Base-by-base conservation (phyloP, 2,888 invertebrate genomes). In the Thymelicus sylvestris region DNA sequence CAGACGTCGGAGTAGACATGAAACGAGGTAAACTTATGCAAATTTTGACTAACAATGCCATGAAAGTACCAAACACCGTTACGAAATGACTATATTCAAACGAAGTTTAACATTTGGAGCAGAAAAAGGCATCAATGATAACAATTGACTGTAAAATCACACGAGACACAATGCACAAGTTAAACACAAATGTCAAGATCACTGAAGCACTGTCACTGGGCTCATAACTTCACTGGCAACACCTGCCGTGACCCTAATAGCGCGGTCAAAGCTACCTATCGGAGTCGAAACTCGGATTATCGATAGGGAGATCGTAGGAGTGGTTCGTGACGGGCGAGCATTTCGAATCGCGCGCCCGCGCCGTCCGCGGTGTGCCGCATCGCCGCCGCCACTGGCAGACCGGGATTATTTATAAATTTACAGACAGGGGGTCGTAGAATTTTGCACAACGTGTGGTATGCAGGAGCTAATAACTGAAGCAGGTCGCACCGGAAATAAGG, bases 391-490 rank as follows among this genome's bases (percentile, higher is more conserved):
- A 93, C 93, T 93, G 93, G 88, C 92, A 83, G 80, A 85, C 83
- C 88, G 89, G 90, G 89, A 92, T 91, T 93, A 93, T 93, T 93
- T 93, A 93, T 93, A 93, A 93, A 92, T 93, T 90, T 87, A 88
- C 89, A 91, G 90, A 92, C 91, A 92, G 88, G 91, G 92, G 93
- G 93, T 93, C 92, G 92, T 91, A 93, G 92, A 89, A 92, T 88
- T 88, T 92, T 85, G 92, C 91, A 89, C 86, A 86, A 87, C 86
- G 86, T 83, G 81, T 82, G 90, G 87, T 86, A 91, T 90, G 89
- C 84, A 85, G 83, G 80, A 84, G 83, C 82, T 86, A 85, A 85
- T 86, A 84, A 84, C 85, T 85, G 84, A 86, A 87, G 79, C 87
- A 85, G 82, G 82, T 85, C 87, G 79, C 83, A 81, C 89, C 89